Conservation (phyloP, 2,888 invertebrate genomes). For the Hololepta plana region DNA sequence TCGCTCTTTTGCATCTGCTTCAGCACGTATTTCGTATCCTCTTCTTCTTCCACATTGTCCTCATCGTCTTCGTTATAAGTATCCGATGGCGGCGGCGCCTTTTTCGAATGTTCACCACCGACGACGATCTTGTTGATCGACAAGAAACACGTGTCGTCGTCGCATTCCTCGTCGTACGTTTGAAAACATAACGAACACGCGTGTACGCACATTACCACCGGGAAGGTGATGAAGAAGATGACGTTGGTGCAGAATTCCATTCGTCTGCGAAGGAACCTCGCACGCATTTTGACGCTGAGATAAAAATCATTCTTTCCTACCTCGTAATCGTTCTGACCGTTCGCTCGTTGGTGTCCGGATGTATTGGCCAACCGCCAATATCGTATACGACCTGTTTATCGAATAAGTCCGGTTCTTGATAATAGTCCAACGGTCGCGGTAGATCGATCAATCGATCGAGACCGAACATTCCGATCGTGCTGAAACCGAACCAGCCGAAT, state of each 20-base stretch:
- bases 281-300: not conserved
- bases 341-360: constrained; percentile 21
- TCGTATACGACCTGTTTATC: constrained; percentile 20
- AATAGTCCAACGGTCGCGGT: constrained; percentile 15
- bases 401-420: constrained; percentile 20
- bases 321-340: constrained; percentile 23
- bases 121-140: too few relatives aligned
- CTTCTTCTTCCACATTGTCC: constrained; percentile 17
- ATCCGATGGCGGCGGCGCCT: constrained; percentile 5
- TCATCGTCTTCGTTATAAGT: constrained; percentile 13
- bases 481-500: constrained; percentile 8
- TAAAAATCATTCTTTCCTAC: constrained; percentile 12
- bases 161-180: not conserved
- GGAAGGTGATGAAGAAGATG: constrained; percentile 29
- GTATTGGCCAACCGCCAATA: constrained; percentile 20
- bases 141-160: constrained; percentile 1
- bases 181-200: too few relatives aligned
- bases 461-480: constrained; percentile 15
- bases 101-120: too few relatives aligned
- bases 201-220: constrained; percentile 23
- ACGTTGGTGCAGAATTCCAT: constrained; percentile 28
- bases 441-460: constrained; percentile 14
- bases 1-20: constrained; percentile 21
- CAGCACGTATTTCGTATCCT: constrained; percentile 24
- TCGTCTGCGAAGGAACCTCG: constrained; percentile 22